Evolutionary conservation across 1,140 invertebrate species (phyloP), one percentile per base, ranked within the genome.

Genomic region (Rhagoletis pomonella): DNA sequence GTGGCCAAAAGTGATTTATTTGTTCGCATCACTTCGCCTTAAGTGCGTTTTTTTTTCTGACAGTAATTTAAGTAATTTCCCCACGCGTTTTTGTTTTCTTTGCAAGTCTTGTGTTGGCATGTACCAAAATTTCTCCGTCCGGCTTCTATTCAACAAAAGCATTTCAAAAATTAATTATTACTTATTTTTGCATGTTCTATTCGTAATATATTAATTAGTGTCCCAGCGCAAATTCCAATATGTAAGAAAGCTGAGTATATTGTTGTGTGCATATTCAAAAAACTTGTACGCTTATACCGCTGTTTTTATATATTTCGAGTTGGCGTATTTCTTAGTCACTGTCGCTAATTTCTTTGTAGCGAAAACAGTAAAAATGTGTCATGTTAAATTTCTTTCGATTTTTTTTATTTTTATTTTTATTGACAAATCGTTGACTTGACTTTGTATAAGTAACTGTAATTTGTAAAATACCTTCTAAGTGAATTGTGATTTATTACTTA

Each of bases 131-230:
- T 65, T 65, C 29, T 86, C 67, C 55, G 29, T 86, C 59, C 42
- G 44, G 42, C 59, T 86, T 50, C 42, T 55, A 47, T 81, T 81
- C 47, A 55, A 64, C 62, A 86, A 50, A 65, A 6, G 5, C 42
- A 65, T 67, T 62, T 65, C 85, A 86, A 86, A 86, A 62, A 17
- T 62, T 60, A 85, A 85, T 85, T 60, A 85, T 59, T 60, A 19
- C 73, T 55, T 55, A 55, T 55, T 81, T 55, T 55, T 50, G 44
- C 55, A 81, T 17, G 5, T 19, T 29, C 44, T 81, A 14, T 10
- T 19, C 17, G 55, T 81, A 81, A 81, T 58, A 55, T 81, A 81
- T 81, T 81, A 58, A 81, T 81, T 81, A 81, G 73, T 29, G 55
- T 47, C n/a, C 17, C 39, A 47, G 67, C n/a, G 17, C 73, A 55